These are phyloP conservation scores for Tragelaphus scriptus DNA, from an alignment of 2,113 vertebrate species.

Conservation along the genomic window DNA sequence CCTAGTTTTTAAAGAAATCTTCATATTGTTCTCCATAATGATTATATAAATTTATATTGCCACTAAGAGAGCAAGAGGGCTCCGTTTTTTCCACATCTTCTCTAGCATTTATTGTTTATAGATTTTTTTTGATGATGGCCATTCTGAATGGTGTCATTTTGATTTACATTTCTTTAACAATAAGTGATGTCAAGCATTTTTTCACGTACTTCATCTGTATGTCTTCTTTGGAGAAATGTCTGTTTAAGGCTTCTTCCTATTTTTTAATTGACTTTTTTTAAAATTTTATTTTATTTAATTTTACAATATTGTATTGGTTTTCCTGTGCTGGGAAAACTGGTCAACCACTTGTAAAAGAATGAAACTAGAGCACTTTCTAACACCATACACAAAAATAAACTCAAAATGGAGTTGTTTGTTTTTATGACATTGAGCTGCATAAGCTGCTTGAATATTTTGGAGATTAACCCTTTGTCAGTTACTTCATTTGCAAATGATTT, in stretches of 20 bases:
- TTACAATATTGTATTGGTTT: too few species aligned
- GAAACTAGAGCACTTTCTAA: too few species aligned
- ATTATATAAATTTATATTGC: neutral
- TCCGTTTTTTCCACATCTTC: neutral
- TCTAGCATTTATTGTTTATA: neutral
- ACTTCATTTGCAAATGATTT: neutral
- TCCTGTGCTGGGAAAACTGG: too few species aligned
- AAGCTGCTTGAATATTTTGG: neutral
- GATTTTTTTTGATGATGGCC: neutral
- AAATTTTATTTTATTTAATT: too few species aligned
- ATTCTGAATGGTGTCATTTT: neutral
- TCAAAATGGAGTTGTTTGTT: neutral
- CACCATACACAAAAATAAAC: too few species aligned
- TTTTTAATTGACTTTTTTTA: neutral
- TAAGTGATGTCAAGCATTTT: neutral
- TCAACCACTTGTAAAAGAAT: too few species aligned
- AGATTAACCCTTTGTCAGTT: neutral
- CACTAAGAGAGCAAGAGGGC: neutral
- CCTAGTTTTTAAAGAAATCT: neutral
- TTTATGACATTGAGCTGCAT: neutral
- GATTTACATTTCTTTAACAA: neutral
- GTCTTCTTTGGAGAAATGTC: neutral
- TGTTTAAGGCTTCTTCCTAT: neutral
- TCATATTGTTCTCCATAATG: neutral
- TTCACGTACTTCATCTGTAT: neutral